These are phyloP conservation scores for Syndactyla subalaris DNA, from an alignment of 2,797 vertebrate genomes.

Conservation along the genomic window DNA sequence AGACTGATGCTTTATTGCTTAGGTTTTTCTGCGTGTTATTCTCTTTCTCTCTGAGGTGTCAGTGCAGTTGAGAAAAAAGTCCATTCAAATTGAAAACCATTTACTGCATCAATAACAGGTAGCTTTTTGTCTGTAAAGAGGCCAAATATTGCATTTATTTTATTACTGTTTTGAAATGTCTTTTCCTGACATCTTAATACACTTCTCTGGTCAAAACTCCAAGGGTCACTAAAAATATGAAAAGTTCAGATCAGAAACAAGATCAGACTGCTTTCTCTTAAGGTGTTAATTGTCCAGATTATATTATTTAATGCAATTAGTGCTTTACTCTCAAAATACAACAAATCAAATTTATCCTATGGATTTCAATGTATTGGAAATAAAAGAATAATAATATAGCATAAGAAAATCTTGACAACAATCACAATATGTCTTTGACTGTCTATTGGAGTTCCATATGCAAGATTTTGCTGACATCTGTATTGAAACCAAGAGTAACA, in stretches of 20 bases:
- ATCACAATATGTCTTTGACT: background rate
- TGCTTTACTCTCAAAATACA: background rate
- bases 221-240: background rate
- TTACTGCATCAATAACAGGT: background rate
- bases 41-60: background rate
- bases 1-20: background rate
- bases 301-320: background rate
- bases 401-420: background rate
- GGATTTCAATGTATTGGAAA: conserved; percentile 14
- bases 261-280: background rate
- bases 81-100: background rate
- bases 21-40: background rate
- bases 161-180: background rate
- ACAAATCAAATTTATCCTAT: background rate
- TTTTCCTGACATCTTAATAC: background rate
- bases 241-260: background rate
- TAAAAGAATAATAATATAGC: background rate
- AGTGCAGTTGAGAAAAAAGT: background rate
- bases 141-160: background rate
- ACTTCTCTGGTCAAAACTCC: background rate
- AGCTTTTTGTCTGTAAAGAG: background rate
- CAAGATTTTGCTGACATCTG: background rate
- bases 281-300: background rate
- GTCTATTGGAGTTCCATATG: background rate
- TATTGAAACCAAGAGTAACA: background rate